Evolutionary conservation across 2,113 vertebrate genomes (phyloP), one percentile per base, ranked within the genome.

Genomic region (Burhinus oedicnemus): DNA sequence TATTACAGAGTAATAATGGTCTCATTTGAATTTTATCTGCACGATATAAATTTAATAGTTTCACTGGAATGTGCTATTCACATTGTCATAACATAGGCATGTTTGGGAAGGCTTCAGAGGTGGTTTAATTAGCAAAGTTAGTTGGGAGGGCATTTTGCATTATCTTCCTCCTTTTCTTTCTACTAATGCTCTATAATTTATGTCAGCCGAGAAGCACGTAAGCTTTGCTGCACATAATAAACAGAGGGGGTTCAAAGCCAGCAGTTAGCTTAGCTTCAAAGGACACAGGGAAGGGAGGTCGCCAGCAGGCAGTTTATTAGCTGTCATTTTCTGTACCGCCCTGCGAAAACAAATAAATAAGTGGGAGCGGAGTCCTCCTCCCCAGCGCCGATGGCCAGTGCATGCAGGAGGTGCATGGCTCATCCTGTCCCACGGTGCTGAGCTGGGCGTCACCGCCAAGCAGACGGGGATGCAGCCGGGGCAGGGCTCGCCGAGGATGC

Each of bases 71-170:
- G 51, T 55, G 87, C 80, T 83, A 26, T 64, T 88, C 58, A 18
- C 5, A 1, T 96, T 93, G 79, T 91, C 91, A 83, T 60, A 93
- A 93, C 79, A 52, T 3, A 25, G 71, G 78, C 85, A 65, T 83
- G 78, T 76, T 92, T 70, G 65, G 81, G 83, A 94, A 60, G 60
- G 79, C 88, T 96, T 83, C 75, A 29, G 86, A 91, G 92, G 81
- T 38, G 77, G 54, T 96, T 97, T 96, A 97, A 97, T 97, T 96
- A 98, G 94, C 86, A 72, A 92, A 92, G 83, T 92, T 92, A 54
- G 87, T 94, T 69, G 69, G 85, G 88, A 91, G 71, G 96, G 92
- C 81, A 64, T 44, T 62, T 47, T 66, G 54, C 64, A 69, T 82
- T 92, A 58, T 74, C 91, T 76, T 25, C 55, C 68, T 82, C 38